phyloP scores from a whole-genome alignment of 2,888 invertebrate genomes.

The Cryptus armator region DNA sequence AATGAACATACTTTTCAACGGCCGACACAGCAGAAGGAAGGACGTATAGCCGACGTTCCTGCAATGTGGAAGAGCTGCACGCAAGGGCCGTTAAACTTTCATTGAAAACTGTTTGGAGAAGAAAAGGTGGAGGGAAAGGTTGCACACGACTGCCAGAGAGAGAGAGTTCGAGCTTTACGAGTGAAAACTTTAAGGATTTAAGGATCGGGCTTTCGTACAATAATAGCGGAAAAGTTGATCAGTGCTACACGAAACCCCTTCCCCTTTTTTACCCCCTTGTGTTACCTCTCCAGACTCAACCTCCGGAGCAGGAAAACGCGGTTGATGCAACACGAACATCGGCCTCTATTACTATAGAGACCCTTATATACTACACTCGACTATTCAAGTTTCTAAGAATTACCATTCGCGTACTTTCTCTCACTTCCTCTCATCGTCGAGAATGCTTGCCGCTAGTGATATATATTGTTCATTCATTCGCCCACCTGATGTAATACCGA shows the following conservation, averaged over 20 bases:
- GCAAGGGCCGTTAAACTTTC: conserved; percentile 57
- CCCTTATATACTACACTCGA: conserved; percentile 28
- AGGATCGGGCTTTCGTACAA: conserved; percentile 53
- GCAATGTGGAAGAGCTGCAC: conserved; percentile 37
- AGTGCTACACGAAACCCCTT: conserved; percentile 35
- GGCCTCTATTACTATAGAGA: conserved; percentile 23
- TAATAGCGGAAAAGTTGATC: conserved; percentile 60
- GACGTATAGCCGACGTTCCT: neutral
- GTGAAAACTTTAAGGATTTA: conserved; percentile 61
- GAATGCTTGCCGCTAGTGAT: conserved; percentile 8
- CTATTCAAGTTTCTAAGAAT: conserved; percentile 55
- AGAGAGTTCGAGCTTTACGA: conserved; percentile 34
- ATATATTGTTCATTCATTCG: conserved; percentile 27
- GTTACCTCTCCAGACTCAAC: neutral
- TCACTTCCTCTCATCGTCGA: neutral
- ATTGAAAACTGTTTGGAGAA: conserved; percentile 60
- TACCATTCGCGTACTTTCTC: conserved; percentile 31
- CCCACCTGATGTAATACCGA: conserved; percentile 35
- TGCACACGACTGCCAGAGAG: neutral
- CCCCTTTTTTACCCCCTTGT: neutral
- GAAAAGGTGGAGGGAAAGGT: conserved; percentile 29
- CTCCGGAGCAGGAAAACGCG: neutral
- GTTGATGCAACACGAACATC: neutral
- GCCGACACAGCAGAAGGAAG: conserved; percentile 8
- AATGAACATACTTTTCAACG: conserved; percentile 55